Evolutionary conservation across 1,140 invertebrate genomes (phyloP), one percentile per base, ranked within the genome.

Genomic region (Pentalonia nigronervosa): DNA sequence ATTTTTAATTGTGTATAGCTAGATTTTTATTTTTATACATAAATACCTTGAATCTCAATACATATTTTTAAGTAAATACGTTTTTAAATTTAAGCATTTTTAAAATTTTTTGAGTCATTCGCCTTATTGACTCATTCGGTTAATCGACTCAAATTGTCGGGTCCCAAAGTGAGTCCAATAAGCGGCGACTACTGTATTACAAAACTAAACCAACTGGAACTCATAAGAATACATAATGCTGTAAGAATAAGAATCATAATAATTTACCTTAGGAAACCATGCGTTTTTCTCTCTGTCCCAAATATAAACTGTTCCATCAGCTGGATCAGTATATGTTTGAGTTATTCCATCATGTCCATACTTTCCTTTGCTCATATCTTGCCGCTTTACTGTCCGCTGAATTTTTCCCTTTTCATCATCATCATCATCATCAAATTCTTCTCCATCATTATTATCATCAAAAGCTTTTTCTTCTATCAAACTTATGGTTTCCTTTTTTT

Each of bases 221-320:
- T 76, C 4, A 17, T n/a, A 1, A 76, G 60, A 76, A n/a, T 76
- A 76, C 30, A n/a, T 14, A 76, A n/a, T 76, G 30, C 14, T 17
- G 17, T 76, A n/a, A 76, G n/a, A n/a, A 14, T 41, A 41, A 76
- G 0, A n/a, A 45, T 45, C 14, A 47, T 89, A 30, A 90, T 50
- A 60, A 36, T 83, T 94, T 95, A 96, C 97, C 96, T 99, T 99
- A 41, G 99, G 99, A 96, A 99, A 98, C 98, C 98, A 99, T 14
- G 98, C 98, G 94, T 97, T 97, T 95, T 98, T 99, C 60, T 97
- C 96, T 90, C 96, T 96, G 95, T 99, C 98, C 98, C 98, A 99
- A 95, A 99, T 97, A 95, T 97, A 99, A 93, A 97, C 97, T 20
- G 97, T 97, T 8, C 98, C 98, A 96, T 99, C 98, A 88, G 94